These are phyloP conservation scores for Leuctra nigra DNA, from an alignment of 2,888 invertebrate genomes.

Conservation along the genomic window DNA sequence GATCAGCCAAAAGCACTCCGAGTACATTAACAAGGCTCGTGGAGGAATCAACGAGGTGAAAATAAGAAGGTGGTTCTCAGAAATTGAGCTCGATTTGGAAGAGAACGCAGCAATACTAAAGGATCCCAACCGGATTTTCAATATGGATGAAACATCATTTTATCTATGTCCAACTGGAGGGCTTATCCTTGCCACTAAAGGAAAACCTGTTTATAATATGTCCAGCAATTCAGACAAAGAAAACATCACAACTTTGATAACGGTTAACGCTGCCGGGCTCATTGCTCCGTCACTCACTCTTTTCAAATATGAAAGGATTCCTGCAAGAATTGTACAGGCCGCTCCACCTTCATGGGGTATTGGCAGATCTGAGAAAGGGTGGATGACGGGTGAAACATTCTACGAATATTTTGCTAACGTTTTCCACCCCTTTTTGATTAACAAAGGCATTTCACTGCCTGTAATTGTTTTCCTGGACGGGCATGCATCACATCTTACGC, in stretches of 20 bases:
- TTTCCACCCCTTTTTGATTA: slow-evolving; percentile 30
- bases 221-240: slow-evolving; percentile 28
- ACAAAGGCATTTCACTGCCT: slow-evolving; percentile 29
- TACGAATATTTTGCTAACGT: slow-evolving; percentile 33
- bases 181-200: slow-evolving; percentile 28
- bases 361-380: slow-evolving; percentile 32
- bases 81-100: neutral
- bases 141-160: slow-evolving; percentile 32
- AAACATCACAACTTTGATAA: slow-evolving; percentile 30
- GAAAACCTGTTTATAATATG: slow-evolving; percentile 18
- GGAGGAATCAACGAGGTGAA: slow-evolving; percentile 11
- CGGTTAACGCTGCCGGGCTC: slow-evolving; percentile 31
- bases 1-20: slow-evolving; percentile 27
- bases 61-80: slow-evolving; percentile 20
- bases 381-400: slow-evolving; percentile 33
- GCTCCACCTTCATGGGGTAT: slow-evolving; percentile 32
- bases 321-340: slow-evolving; percentile 25
- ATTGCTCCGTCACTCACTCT: slow-evolving; percentile 30
- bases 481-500: slow-evolving; percentile 31
- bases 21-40: slow-evolving; percentile 26
- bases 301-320: slow-evolving; percentile 28
- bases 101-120: slow-evolving; percentile 2
- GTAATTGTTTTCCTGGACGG: slow-evolving; percentile 33
- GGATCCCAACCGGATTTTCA: slow-evolving; percentile 23
- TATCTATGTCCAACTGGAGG: slow-evolving; percentile 28